These are phyloP conservation scores for Lacerta bilineata DNA, from an alignment of 2,797 vertebrate species.

Conservation along the genomic window DNA sequence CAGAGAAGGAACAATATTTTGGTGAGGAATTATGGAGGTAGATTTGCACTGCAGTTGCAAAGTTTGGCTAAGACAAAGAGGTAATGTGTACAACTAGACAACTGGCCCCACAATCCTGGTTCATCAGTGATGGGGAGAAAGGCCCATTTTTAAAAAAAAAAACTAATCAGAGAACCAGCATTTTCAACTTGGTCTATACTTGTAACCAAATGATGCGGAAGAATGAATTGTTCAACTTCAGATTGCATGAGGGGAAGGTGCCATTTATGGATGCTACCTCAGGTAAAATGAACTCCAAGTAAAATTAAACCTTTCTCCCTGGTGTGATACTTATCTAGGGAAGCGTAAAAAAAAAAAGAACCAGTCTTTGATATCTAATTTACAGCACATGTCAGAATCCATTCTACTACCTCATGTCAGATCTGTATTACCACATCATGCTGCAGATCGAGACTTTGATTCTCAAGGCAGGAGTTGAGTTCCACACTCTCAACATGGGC, in stretches of 20 bases:
- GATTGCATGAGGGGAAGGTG: background rate
- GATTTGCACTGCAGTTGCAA: background rate
- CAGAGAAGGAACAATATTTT: conserved; percentile 4
- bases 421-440: too few species aligned
- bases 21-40: background rate
- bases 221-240: background rate
- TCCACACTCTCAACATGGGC: background rate
- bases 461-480: background rate
- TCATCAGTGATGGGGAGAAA: background rate
- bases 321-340: too few species aligned
- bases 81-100: background rate
- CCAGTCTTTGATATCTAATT: too few species aligned
- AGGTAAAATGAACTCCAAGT: background rate
- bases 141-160: background rate
- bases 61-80: background rate
- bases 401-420: background rate
- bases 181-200: background rate
- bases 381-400: background rate
- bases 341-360: too few species aligned
- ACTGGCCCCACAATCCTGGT: background rate
- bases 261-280: background rate
- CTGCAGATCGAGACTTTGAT: background rate
- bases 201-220: background rate
- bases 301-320: too few species aligned
- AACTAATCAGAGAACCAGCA: background rate